These are phyloP conservation scores for Sepiola atlantica DNA, from an alignment of 2,888 invertebrate species.

Conservation along the genomic window DNA sequence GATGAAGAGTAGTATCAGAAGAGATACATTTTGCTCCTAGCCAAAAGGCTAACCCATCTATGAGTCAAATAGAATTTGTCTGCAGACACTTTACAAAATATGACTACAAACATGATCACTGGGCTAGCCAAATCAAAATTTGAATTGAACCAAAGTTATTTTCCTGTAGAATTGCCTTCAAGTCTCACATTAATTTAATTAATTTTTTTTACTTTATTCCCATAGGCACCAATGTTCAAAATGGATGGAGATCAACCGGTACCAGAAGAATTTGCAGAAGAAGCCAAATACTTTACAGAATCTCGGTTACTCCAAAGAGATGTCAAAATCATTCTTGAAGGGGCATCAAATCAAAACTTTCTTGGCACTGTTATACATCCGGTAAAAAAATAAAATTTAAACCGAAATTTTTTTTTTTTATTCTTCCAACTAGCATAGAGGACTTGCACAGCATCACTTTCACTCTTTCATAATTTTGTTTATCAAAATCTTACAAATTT, in stretches of 20 bases:
- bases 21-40: no score
- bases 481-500: no score
- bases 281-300: conserved; percentile 95
- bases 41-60: no score
- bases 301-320: conserved; percentile 88
- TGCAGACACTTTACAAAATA: no score
- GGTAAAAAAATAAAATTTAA: conserved; percentile 75
- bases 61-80: no score
- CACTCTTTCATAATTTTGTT: no score
- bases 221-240: conserved; percentile 81
- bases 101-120: no score
- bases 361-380: conserved; percentile 96
- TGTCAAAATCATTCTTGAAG: conserved; percentile 87
- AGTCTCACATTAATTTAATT: not conserved
- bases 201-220: conserved; percentile 8
- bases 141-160: not conserved
- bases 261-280: conserved; percentile 83
- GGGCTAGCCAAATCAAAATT: no score
- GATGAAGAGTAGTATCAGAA: no score
- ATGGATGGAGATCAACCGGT: conserved; percentile 77
- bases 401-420: no score
- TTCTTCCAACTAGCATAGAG: no score
- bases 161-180: not conserved
- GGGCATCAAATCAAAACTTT: conserved; percentile 89
- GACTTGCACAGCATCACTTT: no score